Base-by-base conservation (phyloP, 2,113 vertebrate genomes). In the Reinhardtius hippoglossoides region DNA sequence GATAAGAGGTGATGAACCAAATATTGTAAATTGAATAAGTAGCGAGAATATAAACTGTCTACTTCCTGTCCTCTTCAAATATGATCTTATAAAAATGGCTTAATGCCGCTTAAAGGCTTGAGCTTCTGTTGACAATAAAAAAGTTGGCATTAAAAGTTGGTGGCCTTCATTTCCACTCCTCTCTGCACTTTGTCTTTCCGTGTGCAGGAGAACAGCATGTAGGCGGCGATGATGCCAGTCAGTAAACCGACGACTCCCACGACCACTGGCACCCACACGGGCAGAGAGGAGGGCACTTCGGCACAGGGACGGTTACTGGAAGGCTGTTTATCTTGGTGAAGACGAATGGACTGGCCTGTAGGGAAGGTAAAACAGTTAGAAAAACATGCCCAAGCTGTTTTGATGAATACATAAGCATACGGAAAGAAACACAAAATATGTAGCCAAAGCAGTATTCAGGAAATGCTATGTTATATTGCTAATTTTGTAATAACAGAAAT, bases 281-380 rank as follows among this genome's bases (percentile, higher is more conserved):
- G 92, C 0, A 92, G 21, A 0, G 78, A 54, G 46, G 73, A 6
- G 20, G 1, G 64, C 89, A 92, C 3, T 0, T 8, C 8, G 59
- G 12, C 21, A 35, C 23, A 13, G 27, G 9, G 13, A 1, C 0
- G 2, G 71, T 57, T 63, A n/a, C n/a, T 21, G 75, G 76, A 2
- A 87, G 58, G 26, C 96, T 97, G n/a, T 97, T 98, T 73, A 65
- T 86, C 80, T 87, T 72, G 0, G 96, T 97, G 85, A 88, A 94
- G 84, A 98, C 84, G 88, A 95, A 96, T 1, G 96, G 97, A 18
- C 82, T 91, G 16, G 89, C 94, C 97, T 98, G 62, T 2, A 71
- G 62, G 63, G 76, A 78, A 76, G 35, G 80, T 56, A 2, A 73
- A 67, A 67, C 1, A 27, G 8, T n/a, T 16, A 37, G 4, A 37